Conservation (phyloP, 2,113 vertebrate genomes). For the Dicentrarchus labrax region DNA sequence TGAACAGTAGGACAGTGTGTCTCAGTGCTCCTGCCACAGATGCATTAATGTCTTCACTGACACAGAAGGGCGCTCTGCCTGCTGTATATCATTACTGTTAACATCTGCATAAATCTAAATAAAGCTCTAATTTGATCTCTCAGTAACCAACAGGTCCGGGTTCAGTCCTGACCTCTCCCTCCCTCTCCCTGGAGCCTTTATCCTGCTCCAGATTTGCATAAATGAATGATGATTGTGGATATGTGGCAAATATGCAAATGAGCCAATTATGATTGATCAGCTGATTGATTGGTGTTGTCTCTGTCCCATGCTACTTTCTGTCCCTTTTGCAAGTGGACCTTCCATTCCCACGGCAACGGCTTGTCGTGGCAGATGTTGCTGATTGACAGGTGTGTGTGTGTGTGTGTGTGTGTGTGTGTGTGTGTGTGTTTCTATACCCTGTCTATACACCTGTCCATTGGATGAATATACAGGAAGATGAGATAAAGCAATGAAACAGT, state of each 20-base stretch:
- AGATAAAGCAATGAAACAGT: not conserved
- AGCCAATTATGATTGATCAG: conserved; percentile 78
- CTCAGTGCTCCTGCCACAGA: not conserved
- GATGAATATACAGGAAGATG: not conserved
- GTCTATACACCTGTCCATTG: not conserved
- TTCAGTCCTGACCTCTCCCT: conserved; percentile 65
- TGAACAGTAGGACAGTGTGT: conserved; percentile 15
- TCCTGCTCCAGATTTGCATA: conserved; percentile 66
- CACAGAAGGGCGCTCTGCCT: conserved; percentile 51
- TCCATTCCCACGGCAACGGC: conserved; percentile 37
- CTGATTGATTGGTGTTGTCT: conserved; percentile 77
- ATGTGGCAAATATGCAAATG: conserved; percentile 70
- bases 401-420: not conserved
- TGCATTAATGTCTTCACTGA: conserved; percentile 58
- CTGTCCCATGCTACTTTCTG: conserved; percentile 11
- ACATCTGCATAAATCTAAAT: conserved; percentile 84
- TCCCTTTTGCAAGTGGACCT: conserved; percentile 15
- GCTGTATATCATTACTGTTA: conserved; percentile 77
- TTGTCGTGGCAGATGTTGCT: conserved; percentile 61
- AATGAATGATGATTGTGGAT: conserved; percentile 71
- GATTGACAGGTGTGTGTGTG: conserved; percentile 62
- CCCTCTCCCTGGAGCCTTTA: conserved; percentile 48
- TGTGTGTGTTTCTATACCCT: not conserved
- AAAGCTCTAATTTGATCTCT: conserved; percentile 75
- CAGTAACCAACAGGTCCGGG: conserved; percentile 58